Base-by-base conservation (phyloP, 2,888 invertebrate species). In the Parnassius orleans region DNA sequence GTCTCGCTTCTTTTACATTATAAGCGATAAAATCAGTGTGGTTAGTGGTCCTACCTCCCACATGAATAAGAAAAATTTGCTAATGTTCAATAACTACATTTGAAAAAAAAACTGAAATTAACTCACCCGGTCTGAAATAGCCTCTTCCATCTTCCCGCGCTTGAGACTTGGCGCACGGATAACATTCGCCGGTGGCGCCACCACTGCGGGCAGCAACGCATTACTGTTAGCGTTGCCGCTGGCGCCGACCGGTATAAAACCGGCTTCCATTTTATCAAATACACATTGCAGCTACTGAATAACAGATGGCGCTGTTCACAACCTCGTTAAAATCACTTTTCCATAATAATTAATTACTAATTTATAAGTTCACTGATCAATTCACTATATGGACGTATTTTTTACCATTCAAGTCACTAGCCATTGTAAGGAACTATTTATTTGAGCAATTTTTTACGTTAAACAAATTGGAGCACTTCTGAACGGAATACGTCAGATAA, bases 81-180 rank as follows among this genome's bases (percentile, higher is more conserved):
- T 33, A 33, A 33, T 5, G 33, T 33, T 33, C 33, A 5, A 33
- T 19, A 19, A 14, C 48, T 12, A 15, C 10, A 15, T 48, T 15
- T 5, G 52, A 47, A 47, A 54, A 54, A 48, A 15, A 53, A 64
- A 33, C 58, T 51, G 43, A 57, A 43, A 24, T 48, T 2, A 66
- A 94, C 96, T 95, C 73, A 96, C 96, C 94, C 95, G 93, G 86
- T 96, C 95, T 57, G 94, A 93, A 65, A 95, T 94, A 63, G 95
- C 93, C 71, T 95, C 94, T 77, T 96, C 96, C 80, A 94, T 94
- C 83, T 95, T 95, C 70, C 96, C 96, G 78, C 96, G 93, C 78
- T 96, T 96, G 73, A 96, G 87, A 46, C 94, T 95, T 41, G 96
- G 96, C 73, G 95, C 95, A 69, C 96, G 93, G 66, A 96, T 93